A percentile compares a stretch with the other conserved stretches of the same genome.
Evolutionary conservation across 2,888 invertebrate species (phyloP).

Genomic region (Branchellion lobata): DNA sequence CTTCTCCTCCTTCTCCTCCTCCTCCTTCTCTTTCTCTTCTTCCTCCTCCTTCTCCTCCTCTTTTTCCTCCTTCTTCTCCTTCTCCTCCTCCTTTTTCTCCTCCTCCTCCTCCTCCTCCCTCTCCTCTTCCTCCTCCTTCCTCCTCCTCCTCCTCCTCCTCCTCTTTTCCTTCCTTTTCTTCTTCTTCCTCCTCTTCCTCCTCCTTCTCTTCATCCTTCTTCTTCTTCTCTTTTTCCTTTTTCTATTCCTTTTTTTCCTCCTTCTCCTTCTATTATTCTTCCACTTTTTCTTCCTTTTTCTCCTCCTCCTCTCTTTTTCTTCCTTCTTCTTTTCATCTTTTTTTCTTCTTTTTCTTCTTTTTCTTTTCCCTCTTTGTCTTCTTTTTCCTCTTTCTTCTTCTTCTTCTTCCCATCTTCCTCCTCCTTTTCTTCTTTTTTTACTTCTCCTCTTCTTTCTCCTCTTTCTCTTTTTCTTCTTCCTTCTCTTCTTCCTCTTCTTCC

Average conservation of each 20-base stretch:
- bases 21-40: neutral
- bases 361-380: too few species aligned
- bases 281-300: neutral
- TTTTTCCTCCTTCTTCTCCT: neutral
- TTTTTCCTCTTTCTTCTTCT: too few species aligned
- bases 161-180: neutral
- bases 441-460: too few species aligned
- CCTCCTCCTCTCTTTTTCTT: neutral
- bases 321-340: neutral
- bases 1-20: neutral
- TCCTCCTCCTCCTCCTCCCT: neutral
- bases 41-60: neutral
- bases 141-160: slow-evolving; percentile 5
- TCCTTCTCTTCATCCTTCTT: too few species aligned
- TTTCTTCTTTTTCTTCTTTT: too few species aligned
- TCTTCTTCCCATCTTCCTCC: too few species aligned
- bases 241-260: too few species aligned
- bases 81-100: too few species aligned
- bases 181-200: neutral
- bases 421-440: too few species aligned
- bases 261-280: neutral
- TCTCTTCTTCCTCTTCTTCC: too few species aligned
- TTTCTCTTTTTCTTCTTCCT: too few species aligned
- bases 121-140: neutral
- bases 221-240: too few species aligned